Conservation (phyloP, 2,797 vertebrate genomes). For the Melanitta fusca region DNA sequence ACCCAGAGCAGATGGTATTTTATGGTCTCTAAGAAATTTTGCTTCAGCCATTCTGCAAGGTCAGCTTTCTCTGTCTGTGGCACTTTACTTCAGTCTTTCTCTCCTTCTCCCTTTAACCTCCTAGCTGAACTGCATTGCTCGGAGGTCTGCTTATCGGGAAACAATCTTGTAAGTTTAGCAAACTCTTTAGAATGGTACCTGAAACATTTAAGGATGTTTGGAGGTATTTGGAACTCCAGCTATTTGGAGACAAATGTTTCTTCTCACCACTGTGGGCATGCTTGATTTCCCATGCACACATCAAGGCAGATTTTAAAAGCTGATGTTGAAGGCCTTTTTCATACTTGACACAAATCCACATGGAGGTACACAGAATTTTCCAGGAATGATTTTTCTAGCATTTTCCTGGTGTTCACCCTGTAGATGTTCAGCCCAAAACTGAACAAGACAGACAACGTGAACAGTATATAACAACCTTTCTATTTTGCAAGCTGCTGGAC, state of each 20-base stretch:
- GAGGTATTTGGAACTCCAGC: background rate
- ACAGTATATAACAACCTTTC: background rate
- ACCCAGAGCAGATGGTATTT: background rate
- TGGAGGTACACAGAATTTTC: background rate
- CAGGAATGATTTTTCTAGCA: background rate
- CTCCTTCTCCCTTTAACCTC: background rate
- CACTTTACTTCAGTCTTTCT: background rate
- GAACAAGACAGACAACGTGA: background rate
- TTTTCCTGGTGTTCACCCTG: background rate
- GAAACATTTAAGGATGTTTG: background rate
- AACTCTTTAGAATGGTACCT: background rate
- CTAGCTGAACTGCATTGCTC: background rate
- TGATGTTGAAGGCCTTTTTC: background rate
- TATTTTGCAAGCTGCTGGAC: background rate
- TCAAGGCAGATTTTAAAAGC: background rate
- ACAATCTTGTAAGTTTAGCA: background rate
- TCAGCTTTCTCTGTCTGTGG: background rate
- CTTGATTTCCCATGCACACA: background rate
- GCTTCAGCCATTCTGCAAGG: background rate
- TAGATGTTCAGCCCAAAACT: background rate
- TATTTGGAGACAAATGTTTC: background rate
- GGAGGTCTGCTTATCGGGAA: background rate
- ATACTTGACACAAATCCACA: background rate
- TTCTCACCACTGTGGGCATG: background rate
- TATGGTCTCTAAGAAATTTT: background rate